phyloP scores from a whole-genome alignment of 2,797 vertebrate genomes.

The Neoniphon sammara region DNA sequence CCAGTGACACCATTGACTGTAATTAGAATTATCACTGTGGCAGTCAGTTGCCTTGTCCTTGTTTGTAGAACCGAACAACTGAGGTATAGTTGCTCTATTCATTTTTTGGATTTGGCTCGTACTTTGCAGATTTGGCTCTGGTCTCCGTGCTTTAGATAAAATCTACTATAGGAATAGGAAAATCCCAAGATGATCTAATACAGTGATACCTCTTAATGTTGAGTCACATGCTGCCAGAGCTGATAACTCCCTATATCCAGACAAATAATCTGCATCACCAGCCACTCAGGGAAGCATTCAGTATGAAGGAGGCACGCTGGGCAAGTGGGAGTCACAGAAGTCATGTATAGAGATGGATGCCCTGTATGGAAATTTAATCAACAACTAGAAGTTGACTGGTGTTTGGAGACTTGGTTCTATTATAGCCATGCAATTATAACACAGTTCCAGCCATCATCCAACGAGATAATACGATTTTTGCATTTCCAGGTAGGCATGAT shows the following conservation, averaged over 20 bases:
- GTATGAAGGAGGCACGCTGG: background rate
- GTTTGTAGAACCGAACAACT: no score
- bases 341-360: slow-evolving; percentile 6
- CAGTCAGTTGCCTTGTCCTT: no score
- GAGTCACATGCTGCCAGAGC: background rate
- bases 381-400: slow-evolving; percentile 10
- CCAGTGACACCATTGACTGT: slow-evolving; percentile 21
- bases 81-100: no score
- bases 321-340: slow-evolving; percentile 4
- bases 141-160: background rate
- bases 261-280: background rate
- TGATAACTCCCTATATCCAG: slow-evolving; percentile 6
- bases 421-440: slow-evolving; percentile 10
- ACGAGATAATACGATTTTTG: slow-evolving; percentile 28
- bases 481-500: slow-evolving; percentile 39
- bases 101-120: no score
- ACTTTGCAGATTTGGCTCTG: background rate
- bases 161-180: background rate
- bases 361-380: slow-evolving; percentile 26
- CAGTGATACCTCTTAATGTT: background rate
- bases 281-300: background rate
- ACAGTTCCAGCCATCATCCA: slow-evolving; percentile 37
- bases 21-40: slow-evolving; percentile 24
- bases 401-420: slow-evolving; percentile 2
- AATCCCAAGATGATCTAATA: slow-evolving; percentile 5